These are phyloP conservation scores for Pheosia gnoma DNA, from an alignment of 2,888 invertebrate species.

Conservation along the genomic window DNA sequence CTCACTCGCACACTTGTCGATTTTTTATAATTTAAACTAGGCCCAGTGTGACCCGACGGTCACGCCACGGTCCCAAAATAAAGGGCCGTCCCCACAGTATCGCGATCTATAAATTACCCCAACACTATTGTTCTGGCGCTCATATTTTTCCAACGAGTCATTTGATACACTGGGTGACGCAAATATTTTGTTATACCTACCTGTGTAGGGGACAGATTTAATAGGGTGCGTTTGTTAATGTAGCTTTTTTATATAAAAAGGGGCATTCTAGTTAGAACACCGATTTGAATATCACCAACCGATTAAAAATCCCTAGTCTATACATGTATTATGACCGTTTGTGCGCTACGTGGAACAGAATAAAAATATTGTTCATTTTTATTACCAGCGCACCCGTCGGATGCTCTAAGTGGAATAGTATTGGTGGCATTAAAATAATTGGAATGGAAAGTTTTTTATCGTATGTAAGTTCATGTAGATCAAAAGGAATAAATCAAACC, in stretches of 20 bases:
- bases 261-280: too few relatives aligned
- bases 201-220: conserved; percentile 19
- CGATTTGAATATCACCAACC: neutral
- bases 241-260: conserved; percentile 16
- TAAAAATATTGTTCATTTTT: too few relatives aligned
- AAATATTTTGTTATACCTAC: conserved; percentile 37
- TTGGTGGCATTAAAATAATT: too few relatives aligned
- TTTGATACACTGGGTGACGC: conserved; percentile 37
- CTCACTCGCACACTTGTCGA: neutral
- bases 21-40: neutral
- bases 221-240: conserved; percentile 23
- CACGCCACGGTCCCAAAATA: conserved; percentile 42
- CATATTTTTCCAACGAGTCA: conserved; percentile 40
- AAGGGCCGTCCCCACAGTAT: conserved; percentile 44
- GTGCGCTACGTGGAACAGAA: too few relatives aligned
- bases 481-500: too few relatives aligned
- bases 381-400: too few relatives aligned
- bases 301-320: too few relatives aligned
- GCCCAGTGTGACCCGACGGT: conserved; percentile 31
- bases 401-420: too few relatives aligned
- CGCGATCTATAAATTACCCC: conserved; percentile 60
- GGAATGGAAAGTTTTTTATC: too few relatives aligned
- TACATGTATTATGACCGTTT: too few relatives aligned
- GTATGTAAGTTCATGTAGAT: too few relatives aligned
- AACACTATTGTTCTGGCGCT: conserved; percentile 49